Evolutionary conservation across 2,888 invertebrate genomes (phyloP).

Genomic region (Dendrolimus houi): DNA sequence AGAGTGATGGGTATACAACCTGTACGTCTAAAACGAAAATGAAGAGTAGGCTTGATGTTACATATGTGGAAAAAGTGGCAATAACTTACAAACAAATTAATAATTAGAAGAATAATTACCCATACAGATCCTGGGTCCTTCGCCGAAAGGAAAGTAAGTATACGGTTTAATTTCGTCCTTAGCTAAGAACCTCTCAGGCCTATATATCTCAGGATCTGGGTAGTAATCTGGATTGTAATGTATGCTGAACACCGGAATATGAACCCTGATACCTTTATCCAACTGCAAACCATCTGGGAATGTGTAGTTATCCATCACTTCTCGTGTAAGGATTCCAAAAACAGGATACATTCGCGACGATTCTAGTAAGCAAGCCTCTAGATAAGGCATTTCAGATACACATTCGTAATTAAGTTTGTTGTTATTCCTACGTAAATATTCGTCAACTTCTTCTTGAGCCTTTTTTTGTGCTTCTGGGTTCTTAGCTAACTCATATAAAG

Average conservation of each 20-base stretch:
- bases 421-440: slow-evolving; percentile 22
- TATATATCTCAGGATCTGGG: slow-evolving; percentile 40
- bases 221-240: slow-evolving; percentile 42
- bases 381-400: slow-evolving; percentile 28
- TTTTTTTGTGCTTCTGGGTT: slow-evolving; percentile 24
- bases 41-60: too few species aligned
- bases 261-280: slow-evolving; percentile 41
- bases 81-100: slow-evolving; percentile 3
- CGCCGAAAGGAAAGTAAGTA: slow-evolving; percentile 54
- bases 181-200: slow-evolving; percentile 45
- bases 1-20: background rate
- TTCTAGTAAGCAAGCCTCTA: slow-evolving; percentile 40
- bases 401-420: slow-evolving; percentile 32
- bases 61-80: too few species aligned
- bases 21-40: background rate
- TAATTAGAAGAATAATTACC: slow-evolving; percentile 24
- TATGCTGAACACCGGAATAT: slow-evolving; percentile 43
- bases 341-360: slow-evolving; percentile 47
- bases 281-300: slow-evolving; percentile 37
- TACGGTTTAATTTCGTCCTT: slow-evolving; percentile 36
- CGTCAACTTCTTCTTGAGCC: slow-evolving; percentile 33
- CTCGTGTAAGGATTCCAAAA: slow-evolving; percentile 35
- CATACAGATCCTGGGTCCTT: slow-evolving; percentile 49
- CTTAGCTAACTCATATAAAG: slow-evolving; percentile 40
- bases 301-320: slow-evolving; percentile 41